phyloP scores from a whole-genome alignment of 2,113 vertebrate genomes.

The Sturnus vulgaris region DNA sequence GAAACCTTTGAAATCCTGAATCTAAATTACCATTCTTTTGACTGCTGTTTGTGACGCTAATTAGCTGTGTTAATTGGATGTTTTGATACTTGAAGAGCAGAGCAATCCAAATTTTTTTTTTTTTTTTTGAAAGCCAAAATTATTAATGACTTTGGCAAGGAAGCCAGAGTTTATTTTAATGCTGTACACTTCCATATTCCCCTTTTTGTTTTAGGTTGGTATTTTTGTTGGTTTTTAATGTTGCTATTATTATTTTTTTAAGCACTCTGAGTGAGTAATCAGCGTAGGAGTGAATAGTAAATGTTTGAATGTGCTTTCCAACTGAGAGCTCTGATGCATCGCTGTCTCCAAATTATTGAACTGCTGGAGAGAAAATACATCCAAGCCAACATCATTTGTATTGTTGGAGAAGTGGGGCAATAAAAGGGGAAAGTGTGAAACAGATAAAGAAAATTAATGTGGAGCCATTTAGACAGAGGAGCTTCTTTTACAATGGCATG shows the following conservation, averaged over 20 bases:
- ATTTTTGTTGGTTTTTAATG: conserved; percentile 56
- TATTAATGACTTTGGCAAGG: conserved; percentile 77
- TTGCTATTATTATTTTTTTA: conserved; percentile 69
- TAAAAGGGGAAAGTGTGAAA: conserved; percentile 5
- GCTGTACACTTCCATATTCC: conserved; percentile 26
- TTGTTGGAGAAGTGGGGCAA: conserved; percentile 24
- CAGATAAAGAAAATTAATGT: conserved; percentile 36
- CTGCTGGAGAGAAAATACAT: conserved; percentile 65
- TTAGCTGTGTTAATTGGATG: conserved; percentile 96
- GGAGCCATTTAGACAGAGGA: conserved; percentile 21
- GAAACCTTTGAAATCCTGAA: conserved; percentile 80
- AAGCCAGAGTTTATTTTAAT: conserved; percentile 57
- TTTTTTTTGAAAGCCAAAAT: conserved; percentile 74
- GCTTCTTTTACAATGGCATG: background rate
- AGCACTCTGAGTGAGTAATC: conserved; percentile 66
- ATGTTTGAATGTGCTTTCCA: conserved; percentile 70
- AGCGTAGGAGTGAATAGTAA: conserved; percentile 66
- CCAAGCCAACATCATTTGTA: conserved; percentile 55
- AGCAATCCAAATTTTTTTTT: conserved; percentile 69
- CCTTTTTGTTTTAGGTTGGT: conserved; percentile 31
- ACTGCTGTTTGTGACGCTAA: conserved; percentile 88
- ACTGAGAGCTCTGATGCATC: conserved; percentile 67
- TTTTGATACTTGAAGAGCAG: conserved; percentile 88
- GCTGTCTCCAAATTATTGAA: conserved; percentile 71
- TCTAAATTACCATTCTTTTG: conserved; percentile 80